A percentile compares a stretch with the other conserved stretches of the same genome.
phyloP scores from a whole-genome alignment of 2,888 invertebrate genomes.

The Limnephilus lunatus region DNA sequence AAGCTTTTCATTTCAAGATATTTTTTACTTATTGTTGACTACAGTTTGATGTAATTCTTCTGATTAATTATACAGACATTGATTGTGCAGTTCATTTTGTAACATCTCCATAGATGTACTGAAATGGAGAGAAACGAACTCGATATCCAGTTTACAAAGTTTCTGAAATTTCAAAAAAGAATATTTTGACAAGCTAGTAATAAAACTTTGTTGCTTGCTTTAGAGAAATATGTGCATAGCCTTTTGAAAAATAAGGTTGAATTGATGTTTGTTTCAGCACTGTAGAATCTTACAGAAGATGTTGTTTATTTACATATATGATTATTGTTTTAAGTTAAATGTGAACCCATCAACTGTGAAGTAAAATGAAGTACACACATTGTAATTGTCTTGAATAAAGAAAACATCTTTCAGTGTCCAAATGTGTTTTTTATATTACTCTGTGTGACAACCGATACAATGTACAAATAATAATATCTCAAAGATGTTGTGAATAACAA shows the following conservation, averaged over 20 bases:
- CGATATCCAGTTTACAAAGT: background rate
- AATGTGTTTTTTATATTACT: constrained; percentile 45
- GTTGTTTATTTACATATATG: background rate
- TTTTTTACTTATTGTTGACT: background rate
- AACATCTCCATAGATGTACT: background rate
- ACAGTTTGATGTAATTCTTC: background rate
- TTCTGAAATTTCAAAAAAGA: background rate
- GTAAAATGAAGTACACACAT: constrained; percentile 20
- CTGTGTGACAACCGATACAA: constrained; percentile 17
- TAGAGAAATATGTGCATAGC: background rate
- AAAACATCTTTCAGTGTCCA: constrained; percentile 28
- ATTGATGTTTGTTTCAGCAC: background rate
- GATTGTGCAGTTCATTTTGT: background rate
- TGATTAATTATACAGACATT: background rate
- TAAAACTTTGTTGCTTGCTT: background rate
- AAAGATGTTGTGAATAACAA: background rate
- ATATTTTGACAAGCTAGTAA: background rate
- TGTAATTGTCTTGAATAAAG: constrained; percentile 42
- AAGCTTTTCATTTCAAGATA: background rate
- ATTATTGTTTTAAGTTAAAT: constrained; percentile 10
- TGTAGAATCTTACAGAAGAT: background rate
- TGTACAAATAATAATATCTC: background rate
- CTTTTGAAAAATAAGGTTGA: background rate
- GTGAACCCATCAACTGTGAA: constrained; percentile 12
- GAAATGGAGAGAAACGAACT: background rate